These are phyloP conservation scores for Stomatorhinus walkeri DNA, from an alignment of 2,797 vertebrate species.

Conservation along the genomic window DNA sequence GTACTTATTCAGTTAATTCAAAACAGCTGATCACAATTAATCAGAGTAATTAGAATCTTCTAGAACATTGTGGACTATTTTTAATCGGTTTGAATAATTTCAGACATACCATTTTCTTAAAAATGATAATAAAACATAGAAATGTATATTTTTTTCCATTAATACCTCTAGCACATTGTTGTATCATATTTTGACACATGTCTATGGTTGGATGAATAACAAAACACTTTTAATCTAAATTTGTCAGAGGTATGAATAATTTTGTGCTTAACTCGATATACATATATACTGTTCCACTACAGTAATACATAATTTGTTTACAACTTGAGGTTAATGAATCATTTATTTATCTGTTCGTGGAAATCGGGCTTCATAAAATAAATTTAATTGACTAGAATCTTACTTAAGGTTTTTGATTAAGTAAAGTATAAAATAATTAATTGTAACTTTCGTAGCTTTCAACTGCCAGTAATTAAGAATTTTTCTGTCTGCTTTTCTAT, in stretches of 20 bases:
- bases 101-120: background rate
- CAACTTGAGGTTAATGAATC: background rate
- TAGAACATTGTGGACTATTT: background rate
- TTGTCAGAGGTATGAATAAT: background rate
- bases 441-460: background rate
- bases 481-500: background rate
- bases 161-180: background rate
- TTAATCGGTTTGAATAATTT: background rate
- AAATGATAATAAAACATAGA: background rate
- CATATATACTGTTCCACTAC: background rate
- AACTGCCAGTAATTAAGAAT: background rate
- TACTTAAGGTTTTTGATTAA: background rate
- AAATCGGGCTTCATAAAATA: background rate
- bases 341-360: background rate
- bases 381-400: background rate
- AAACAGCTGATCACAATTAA: background rate
- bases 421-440: background rate
- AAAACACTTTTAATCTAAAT: background rate
- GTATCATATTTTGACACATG: background rate
- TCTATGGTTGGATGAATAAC: background rate
- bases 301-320: background rate
- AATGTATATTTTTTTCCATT: background rate
- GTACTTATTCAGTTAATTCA: background rate
- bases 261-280: background rate
- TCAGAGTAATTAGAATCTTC: background rate